These are phyloP conservation scores for Anhinga rufa DNA, from an alignment of 2,113 vertebrate genomes.

Conservation along the genomic window DNA sequence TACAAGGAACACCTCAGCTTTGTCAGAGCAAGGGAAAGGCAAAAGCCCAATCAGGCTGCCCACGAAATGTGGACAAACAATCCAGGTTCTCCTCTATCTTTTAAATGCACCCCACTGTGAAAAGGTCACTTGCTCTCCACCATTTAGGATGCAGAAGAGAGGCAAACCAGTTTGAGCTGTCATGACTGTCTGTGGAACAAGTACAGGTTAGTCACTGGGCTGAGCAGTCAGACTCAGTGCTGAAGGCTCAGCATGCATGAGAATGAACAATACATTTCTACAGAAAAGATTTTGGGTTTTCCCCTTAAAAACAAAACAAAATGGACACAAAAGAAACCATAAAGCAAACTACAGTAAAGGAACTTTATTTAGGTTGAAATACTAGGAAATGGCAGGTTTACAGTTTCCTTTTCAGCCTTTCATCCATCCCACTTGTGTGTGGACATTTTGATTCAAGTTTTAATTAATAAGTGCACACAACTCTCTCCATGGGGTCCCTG, in stretches of 20 bases:
- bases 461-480: background rate
- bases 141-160: background rate
- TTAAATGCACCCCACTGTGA: background rate
- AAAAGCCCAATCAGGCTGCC: background rate
- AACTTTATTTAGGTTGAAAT: background rate
- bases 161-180: background rate
- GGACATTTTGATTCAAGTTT: slow-evolving; percentile 15
- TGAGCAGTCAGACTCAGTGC: background rate
- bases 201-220: background rate
- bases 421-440: background rate
- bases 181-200: background rate
- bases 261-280: background rate
- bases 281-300: background rate
- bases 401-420: background rate
- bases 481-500: background rate
- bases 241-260: background rate
- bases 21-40: background rate
- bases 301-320: background rate
- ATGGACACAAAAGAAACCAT: background rate
- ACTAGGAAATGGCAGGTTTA: slow-evolving; percentile 26
- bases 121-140: background rate
- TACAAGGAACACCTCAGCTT: background rate
- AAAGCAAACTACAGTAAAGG: background rate
- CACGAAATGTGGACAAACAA: background rate
- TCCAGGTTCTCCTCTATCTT: background rate